A percentile compares a stretch with the other conserved stretches of the same genome.
Conservation (phyloP, 2,888 invertebrate genomes). For the Calameuta filiformis region DNA sequence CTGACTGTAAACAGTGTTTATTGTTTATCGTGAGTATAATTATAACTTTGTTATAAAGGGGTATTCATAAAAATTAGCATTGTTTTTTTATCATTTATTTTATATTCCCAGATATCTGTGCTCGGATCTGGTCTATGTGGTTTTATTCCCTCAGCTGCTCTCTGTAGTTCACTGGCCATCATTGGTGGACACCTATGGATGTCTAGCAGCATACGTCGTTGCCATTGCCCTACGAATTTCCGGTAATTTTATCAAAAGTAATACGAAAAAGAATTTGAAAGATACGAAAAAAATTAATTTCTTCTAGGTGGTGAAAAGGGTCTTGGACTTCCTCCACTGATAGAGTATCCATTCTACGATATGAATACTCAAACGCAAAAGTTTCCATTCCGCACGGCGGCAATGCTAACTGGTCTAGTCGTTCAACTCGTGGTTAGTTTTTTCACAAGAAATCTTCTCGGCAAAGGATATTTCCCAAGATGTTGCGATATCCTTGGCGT, state of each 20-base stretch:
- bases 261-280: not conserved
- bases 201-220: conserved; percentile 69
- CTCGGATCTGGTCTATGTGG: conserved; percentile 78
- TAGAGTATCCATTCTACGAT: conserved; percentile 71
- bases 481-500: conserved; percentile 61
- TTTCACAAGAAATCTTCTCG: conserved; percentile 59
- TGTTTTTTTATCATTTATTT: not conserved
- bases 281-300: not conserved
- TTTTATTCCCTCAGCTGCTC: conserved; percentile 78
- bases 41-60: not conserved
- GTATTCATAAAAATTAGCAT: not conserved
- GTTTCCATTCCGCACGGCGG: conserved; percentile 75
- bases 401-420: conserved; percentile 72
- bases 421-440: conserved; percentile 69
- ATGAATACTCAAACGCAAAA: conserved; percentile 67
- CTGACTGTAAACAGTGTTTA: conserved; percentile 77
- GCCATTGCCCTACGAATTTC: conserved; percentile 68
- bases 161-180: conserved; percentile 75
- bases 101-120: conserved; percentile 69
- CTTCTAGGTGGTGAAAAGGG: conserved; percentile 71
- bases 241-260: conserved; percentile 42
- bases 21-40: conserved; percentile 63
- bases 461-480: conserved; percentile 57
- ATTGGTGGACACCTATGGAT: conserved; percentile 76
- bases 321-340: conserved; percentile 69